Base-by-base conservation (phyloP, 2,113 vertebrate species). In the Pyrgilauda ruficollis region DNA sequence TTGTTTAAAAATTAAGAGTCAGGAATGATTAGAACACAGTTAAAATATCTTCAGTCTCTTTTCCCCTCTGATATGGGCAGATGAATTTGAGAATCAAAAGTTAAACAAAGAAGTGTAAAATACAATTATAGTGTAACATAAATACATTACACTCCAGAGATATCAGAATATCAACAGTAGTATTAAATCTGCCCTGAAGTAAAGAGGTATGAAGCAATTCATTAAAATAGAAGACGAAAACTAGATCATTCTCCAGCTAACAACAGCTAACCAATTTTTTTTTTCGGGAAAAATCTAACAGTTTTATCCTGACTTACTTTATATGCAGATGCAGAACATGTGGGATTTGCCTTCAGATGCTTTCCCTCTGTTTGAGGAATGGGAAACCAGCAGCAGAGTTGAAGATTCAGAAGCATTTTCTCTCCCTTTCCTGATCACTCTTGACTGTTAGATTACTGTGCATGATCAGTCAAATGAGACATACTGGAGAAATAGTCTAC, bases 141-240 rank as follows among this genome's bases (percentile, higher is more conserved):
- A 97, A 97, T 91, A 89, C 84, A 97, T 95, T 91, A 79, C 84
- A 95, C 93, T 93, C 96, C 66, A 91, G 95, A 96, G 95, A 94
- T 87, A 95, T 79, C 64, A 92, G 93, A 97, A 91, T 74, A 95
- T 72, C 89, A 95, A 94, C 84, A 95, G 70, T 27, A 82, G 89
- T 78, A 95, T 85, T 97, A 95, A 96, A 95, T 96, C 78, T 92
- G 94, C 69, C 81, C 66, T 93, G 91, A 92, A 95, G 77, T 91
- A 80, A 94, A 94, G 87, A 91, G 87, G 93, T 96, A 97, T 91
- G 95, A 94, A 91, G 84, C 83, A 95, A 94, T 94, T 95, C 87
- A 97, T 95, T 96, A 89, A 90, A 97, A 84, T 1, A 90, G 70
- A 91, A 79, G 52, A 84, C 3, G 4, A 84, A 92, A 89, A 72